These are phyloP conservation scores for Sebastes iracundus DNA, from an alignment of 2,797 vertebrate species.

Conservation along the genomic window DNA sequence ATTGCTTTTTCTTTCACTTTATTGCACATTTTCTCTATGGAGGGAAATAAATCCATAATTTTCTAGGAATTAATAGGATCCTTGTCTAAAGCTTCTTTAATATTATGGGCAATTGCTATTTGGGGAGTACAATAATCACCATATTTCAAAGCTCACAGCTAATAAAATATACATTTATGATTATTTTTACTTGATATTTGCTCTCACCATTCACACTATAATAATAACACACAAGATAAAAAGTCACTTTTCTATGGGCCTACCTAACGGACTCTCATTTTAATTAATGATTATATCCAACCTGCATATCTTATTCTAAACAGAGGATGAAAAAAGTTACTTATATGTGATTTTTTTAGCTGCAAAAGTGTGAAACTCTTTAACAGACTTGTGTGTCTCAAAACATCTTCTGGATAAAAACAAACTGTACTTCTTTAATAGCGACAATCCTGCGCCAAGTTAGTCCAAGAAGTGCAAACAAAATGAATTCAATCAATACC, in stretches of 20 bases:
- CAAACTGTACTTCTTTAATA: too few relatives aligned
- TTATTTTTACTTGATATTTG: background rate
- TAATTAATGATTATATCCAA: background rate
- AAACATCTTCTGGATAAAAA: background rate
- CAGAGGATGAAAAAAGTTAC: background rate
- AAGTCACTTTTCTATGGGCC: background rate
- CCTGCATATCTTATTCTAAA: background rate
- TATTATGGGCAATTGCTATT: background rate
- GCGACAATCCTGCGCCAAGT: background rate
- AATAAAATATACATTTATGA: background rate
- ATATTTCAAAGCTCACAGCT: background rate
- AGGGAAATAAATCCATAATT: background rate
- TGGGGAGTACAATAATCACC: background rate
- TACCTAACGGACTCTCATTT: background rate
- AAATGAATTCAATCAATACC: constrained; percentile 37
- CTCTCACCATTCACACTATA: background rate
- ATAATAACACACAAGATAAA: background rate
- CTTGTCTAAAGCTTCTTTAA: background rate
- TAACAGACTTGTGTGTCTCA: background rate
- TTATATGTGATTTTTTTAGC: background rate
- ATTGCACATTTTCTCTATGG: background rate
- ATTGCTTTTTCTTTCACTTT: background rate
- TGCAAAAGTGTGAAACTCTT: background rate
- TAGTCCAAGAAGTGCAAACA: background rate
- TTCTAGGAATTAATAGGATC: background rate